Evolutionary conservation across 1,140 invertebrate species (phyloP), one percentile per base, ranked within the genome.

Genomic region (Teleogryllus occipitalis): DNA sequence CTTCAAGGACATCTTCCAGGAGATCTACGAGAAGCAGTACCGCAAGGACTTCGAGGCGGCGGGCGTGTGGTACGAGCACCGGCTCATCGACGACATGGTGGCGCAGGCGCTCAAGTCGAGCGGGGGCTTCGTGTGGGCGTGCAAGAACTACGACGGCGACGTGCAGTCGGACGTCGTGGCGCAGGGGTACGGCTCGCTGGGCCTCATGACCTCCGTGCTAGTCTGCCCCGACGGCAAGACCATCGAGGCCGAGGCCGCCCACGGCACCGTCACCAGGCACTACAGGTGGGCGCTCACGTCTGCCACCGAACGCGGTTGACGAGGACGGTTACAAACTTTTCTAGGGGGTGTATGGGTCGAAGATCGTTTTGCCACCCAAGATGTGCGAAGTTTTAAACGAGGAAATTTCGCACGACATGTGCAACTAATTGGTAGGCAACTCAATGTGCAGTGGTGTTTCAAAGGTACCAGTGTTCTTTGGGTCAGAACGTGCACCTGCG

Each of bases 1-100:
- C n/a, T 97, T 97, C 86, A 96, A 97, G 87, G 96, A 97, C 84
- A 96, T 97, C 82, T 97, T 97, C 86, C 90, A 96, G 87, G 95
- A 96, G 85, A 92, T 97, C 83, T 97, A 91, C 86, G 90, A 96
- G 82, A 91, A 89, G 92, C 85, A 93, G 5, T 97, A 96, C 88
- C 93, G 94, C 86, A 85, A 87, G 74, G 84, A 93, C 79, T 97
- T 92, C 87, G 93, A 96, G 82, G 90, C 89, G 8, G 88, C 89
- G 15, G 92, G 92, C 76, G 96, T 96, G 82, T 96, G 93, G 93
- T 97, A 97, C 85, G 96, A 97, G 86, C 96, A 97, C 86, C 89
- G 96, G n/a, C 87, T 97, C 46, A 97, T 97, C 84, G 96, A 97
- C 85, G 96, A 97, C 84, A 96, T 96, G 94, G 95, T 97, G 39